Evolutionary conservation across 2,797 vertebrate species (phyloP).

Genomic region (Lagocephalus sceleratus): DNA sequence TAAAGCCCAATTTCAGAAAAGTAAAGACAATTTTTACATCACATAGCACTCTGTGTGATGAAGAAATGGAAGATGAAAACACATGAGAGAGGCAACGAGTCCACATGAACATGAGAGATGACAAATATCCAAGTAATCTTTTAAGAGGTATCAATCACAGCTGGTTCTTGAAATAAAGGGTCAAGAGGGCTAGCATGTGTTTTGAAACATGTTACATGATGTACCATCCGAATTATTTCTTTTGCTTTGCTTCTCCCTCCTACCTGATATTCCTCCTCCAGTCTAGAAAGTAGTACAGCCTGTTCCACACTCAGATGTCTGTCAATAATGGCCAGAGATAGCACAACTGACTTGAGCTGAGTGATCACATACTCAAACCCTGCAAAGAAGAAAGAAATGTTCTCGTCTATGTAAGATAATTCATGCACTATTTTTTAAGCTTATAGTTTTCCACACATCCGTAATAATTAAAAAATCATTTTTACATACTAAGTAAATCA

Average conservation of each 20-base stretch:
- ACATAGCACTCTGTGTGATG: neutral
- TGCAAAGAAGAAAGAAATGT: constrained; percentile 41
- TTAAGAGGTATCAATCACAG: neutral
- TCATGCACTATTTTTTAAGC: neutral
- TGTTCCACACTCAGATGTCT: constrained; percentile 88
- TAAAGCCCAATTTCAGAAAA: neutral
- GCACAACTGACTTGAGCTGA: constrained; percentile 92
- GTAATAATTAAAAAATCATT: no score
- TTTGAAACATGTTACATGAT: neutral
- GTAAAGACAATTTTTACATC: neutral
- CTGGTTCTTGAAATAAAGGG: no score
- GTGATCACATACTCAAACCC: constrained; percentile 92
- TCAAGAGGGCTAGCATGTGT: no score
- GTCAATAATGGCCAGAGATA: constrained; percentile 87
- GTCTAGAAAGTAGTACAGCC: constrained; percentile 89
- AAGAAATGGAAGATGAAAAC: no score
- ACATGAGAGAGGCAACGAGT: neutral
- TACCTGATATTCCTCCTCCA: constrained; percentile 98
- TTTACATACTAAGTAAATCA: no score
- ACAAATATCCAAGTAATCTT: neutral
- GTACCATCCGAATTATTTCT: neutral
- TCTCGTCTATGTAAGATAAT: neutral
- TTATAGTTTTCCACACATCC: neutral
- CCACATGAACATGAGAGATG: neutral
- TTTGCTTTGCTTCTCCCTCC: neutral